Base-by-base conservation (phyloP, 2,797 vertebrate genomes). In the Distichodus sexfasciatus region DNA sequence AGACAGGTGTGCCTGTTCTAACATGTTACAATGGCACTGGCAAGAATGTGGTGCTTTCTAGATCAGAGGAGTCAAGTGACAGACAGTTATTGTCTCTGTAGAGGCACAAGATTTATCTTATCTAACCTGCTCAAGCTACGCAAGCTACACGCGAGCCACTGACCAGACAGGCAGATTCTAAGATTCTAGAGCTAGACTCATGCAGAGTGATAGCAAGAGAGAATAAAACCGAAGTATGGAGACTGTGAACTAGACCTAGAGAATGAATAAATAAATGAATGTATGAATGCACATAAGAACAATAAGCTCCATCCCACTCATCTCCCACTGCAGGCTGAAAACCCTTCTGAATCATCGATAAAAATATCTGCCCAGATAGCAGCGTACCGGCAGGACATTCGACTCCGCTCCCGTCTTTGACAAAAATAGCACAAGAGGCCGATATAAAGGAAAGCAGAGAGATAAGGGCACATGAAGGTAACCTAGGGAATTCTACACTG, bases 391-490 rank as follows among this genome's bases (percentile, higher is more conserved):
- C 41, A 58, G 48, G 74, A 68, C 43, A 79, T 72, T 46, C 11
- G 68, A 74, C 59, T 58, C 77, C 60, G 8, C 15, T 36, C 28
- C 15, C 4, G 35, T 66, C 51, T 60, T 66, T 54, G 58, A 70
- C 74, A 61, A 72, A 79, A 76, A 76, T 79, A 76, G 75, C 23
- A 60, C 60, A 23, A 75, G 75, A 70, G 59, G 63, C 47, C 41
- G 28, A 17, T 67, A 38, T 64, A 67, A 63, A 59, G 23, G 63
- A 62, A 60, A 64, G 72, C 33, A 12, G 33, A 66, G 43, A 35
- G 53, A 71, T 67, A 72, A 76, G 73, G 72, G 44, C 69, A 77
- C 17, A 36, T 59, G 61, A 80, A 75, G 73, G 79, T 76, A 64
- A 67, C 64, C 65, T 19, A 44, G 54, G 26, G 38, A 72, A 72